These are phyloP conservation scores for Smutsia temminckii DNA, from an alignment of 2,797 vertebrate genomes.

Conservation along the genomic window DNA sequence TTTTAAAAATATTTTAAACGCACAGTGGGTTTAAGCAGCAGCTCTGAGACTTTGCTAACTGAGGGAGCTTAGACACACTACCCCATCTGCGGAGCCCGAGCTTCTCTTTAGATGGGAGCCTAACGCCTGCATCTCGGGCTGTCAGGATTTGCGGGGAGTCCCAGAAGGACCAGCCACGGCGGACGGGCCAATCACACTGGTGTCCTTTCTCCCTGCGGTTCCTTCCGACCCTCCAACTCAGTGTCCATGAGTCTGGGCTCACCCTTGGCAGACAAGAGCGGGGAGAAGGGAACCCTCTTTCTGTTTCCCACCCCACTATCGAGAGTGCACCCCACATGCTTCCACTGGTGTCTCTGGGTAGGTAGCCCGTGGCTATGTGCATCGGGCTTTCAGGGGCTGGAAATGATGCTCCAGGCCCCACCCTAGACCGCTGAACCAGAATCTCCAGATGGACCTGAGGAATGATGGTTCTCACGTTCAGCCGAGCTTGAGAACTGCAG, in stretches of 20 bases:
- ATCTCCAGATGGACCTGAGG: too few species aligned
- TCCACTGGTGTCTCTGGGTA: fast-evolving
- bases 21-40: neutral
- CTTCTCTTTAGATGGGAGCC: neutral
- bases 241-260: neutral
- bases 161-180: fast-evolving
- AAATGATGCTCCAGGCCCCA: fast-evolving
- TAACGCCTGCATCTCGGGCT: neutral
- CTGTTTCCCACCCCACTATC: too few species aligned
- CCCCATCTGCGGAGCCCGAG: neutral
- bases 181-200: fast-evolving
- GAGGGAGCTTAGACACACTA: neutral
- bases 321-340: neutral
- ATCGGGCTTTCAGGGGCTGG: too few species aligned
- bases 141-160: too few species aligned
- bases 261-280: too few species aligned
- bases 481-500: fast-evolving
- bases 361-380: neutral
- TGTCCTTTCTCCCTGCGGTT: neutral
- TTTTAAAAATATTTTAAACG: neutral
- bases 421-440: neutral
- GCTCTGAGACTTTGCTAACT: neutral
- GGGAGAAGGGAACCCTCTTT: neutral
- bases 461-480: neutral
- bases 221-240: neutral